A percentile compares a stretch with the other conserved stretches of the same genome.
Evolutionary conservation across 1,140 invertebrate genomes (phyloP).

Genomic region (Leptonema lineaticorne): DNA sequence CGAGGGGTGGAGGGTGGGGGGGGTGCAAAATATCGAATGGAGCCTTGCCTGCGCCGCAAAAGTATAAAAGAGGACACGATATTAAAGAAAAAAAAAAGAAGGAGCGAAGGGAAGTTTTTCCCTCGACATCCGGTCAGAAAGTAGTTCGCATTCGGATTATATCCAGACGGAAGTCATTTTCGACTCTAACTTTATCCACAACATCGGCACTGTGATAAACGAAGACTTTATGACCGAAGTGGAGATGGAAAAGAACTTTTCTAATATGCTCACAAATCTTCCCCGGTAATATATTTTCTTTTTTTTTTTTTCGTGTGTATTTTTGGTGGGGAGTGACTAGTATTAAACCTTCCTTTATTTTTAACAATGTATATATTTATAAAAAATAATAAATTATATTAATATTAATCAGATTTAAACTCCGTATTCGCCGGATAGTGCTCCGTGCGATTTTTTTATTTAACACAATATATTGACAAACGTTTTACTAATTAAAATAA

Average conservation of each 20-base stretch:
- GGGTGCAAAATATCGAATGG: no score
- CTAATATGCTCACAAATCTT: not conserved
- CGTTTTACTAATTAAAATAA: no score
- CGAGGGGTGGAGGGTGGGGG: no score
- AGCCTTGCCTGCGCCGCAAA: no score
- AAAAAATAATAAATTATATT: no score
- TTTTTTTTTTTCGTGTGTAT: not conserved
- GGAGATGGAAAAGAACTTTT: not conserved
- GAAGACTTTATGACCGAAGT: not conserved
- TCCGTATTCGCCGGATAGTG: no score
- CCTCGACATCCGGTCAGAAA: not conserved
- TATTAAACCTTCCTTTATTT: not conserved
- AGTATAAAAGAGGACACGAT: not conserved
- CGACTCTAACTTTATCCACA: not conserved
- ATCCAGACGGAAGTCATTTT: not conserved
- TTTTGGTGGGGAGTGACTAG: not conserved
- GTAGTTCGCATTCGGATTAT: not conserved
- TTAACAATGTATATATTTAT: not conserved
- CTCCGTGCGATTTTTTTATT: no score
- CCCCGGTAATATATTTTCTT: not conserved
- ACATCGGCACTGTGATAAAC: slow-evolving; percentile 4
- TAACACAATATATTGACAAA: no score
- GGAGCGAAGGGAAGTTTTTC: no score
- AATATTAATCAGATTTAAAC: no score
- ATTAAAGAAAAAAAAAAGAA: not conserved